Conservation (phyloP, 2,888 invertebrate species). For the Latrodectus hesperus region DNA sequence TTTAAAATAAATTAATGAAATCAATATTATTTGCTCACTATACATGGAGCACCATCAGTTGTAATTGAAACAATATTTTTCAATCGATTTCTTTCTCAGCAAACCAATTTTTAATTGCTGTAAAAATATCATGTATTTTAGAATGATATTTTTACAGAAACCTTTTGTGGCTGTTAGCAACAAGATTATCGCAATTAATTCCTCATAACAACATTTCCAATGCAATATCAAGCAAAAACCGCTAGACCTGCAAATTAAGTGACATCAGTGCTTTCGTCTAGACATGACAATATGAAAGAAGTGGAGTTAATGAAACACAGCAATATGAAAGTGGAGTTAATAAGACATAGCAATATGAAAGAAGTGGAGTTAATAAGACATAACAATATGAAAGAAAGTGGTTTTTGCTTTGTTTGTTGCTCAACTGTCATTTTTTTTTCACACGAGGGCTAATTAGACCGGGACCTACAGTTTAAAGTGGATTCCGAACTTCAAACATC, state of each 20-base stretch:
- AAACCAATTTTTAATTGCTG: neutral
- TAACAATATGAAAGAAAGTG: too few relatives aligned
- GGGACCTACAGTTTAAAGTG: too few relatives aligned
- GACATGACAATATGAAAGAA: neutral
- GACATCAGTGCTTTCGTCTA: neutral
- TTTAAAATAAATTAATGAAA: neutral
- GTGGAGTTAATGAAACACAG: neutral
- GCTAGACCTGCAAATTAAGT: slow-evolving; percentile 4
- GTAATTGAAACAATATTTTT: neutral
- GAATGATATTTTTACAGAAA: neutral
- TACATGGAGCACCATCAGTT: neutral
- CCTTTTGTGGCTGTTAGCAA: neutral
- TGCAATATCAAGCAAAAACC: neutral
- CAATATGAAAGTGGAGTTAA: too few relatives aligned
- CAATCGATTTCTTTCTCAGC: neutral
- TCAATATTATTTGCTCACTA: neutral
- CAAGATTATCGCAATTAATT: neutral
- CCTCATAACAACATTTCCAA: neutral
- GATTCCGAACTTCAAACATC: too few relatives aligned
- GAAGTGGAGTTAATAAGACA: too few relatives aligned
- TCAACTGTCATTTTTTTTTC: too few relatives aligned
- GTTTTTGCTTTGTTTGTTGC: too few relatives aligned
- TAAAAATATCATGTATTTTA: neutral
- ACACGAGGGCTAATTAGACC: too few relatives aligned
- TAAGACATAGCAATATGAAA: too few relatives aligned